Evolutionary conservation across 2,888 invertebrate species (phyloP).

Genomic region (Campoplex capitator): DNA sequence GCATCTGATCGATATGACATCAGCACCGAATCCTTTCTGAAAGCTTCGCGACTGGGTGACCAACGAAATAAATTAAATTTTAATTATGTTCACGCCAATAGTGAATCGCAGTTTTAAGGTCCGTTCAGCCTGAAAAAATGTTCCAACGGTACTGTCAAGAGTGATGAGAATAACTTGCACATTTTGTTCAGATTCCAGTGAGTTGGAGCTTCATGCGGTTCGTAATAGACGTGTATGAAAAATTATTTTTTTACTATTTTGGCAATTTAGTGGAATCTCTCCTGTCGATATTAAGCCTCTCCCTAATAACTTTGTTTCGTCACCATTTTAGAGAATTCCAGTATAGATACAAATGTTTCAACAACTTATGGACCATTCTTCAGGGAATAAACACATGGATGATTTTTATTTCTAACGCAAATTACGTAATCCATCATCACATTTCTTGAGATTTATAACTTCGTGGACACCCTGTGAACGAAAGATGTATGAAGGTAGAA

Average conservation of each 20-base stretch:
- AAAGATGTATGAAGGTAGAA: slow-evolving; percentile 36
- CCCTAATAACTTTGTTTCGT: background rate
- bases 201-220: background rate
- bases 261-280: background rate
- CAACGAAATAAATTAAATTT: background rate
- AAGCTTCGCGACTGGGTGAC: background rate
- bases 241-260: background rate
- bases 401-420: background rate
- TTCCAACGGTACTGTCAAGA: background rate
- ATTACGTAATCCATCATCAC: background rate
- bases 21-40: background rate
- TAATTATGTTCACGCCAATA: background rate
- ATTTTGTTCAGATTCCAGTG: background rate
- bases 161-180: background rate
- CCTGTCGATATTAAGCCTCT: too few species aligned
- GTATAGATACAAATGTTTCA: background rate
- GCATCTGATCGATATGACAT: background rate
- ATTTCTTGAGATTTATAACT: background rate
- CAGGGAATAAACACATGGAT: background rate
- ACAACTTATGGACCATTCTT: background rate
- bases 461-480: background rate
- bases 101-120: background rate
- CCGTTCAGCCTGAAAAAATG: background rate
- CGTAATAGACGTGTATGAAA: background rate
- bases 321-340: background rate